Percentiles rank a stretch among this genome's conserved stretches.
Evolutionary conservation across 2,888 invertebrate genomes (phyloP).

Genomic region (Bedellia somnulentella): DNA sequence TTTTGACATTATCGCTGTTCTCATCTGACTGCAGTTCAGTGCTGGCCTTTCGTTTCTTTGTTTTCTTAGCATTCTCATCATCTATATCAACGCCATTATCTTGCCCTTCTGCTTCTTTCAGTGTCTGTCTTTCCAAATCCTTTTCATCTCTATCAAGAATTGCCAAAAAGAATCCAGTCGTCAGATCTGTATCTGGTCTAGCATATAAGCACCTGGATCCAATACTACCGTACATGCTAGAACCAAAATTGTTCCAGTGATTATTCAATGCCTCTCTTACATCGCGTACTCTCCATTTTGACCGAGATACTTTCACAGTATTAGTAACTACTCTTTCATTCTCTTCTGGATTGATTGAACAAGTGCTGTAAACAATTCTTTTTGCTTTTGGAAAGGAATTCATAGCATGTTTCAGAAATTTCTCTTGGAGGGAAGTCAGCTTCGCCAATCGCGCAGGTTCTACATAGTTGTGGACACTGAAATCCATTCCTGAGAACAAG

Average conservation of each 20-base stretch:
- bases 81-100: slow-evolving; percentile 1
- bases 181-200: slow-evolving; percentile 72
- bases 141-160: slow-evolving; percentile 71
- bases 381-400: slow-evolving; percentile 79
- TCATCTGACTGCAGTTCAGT: background rate
- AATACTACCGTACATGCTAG: slow-evolving; percentile 64
- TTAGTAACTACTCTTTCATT: slow-evolving; percentile 89
- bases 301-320: slow-evolving; percentile 57
- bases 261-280: slow-evolving; percentile 62
- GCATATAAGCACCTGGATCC: slow-evolving; percentile 79
- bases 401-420: slow-evolving; percentile 85
- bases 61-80: slow-evolving; percentile 4
- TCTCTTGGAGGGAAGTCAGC: slow-evolving; percentile 77
- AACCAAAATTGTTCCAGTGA: slow-evolving; percentile 71
- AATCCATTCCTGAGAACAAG: slow-evolving; percentile 33
- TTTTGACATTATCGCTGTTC: background rate
- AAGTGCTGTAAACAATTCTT: slow-evolving; percentile 93
- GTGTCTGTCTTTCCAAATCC: slow-evolving; percentile 22
- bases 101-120: slow-evolving; percentile 1
- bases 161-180: slow-evolving; percentile 95
- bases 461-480: slow-evolving; percentile 40
- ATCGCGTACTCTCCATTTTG: slow-evolving; percentile 65
- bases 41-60: slow-evolving; percentile 6
- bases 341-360: slow-evolving; percentile 86
- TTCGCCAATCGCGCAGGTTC: slow-evolving; percentile 61